Base-by-base conservation (phyloP, 1,140 invertebrate species). In the Trachymyrmex cornetzi region DNA sequence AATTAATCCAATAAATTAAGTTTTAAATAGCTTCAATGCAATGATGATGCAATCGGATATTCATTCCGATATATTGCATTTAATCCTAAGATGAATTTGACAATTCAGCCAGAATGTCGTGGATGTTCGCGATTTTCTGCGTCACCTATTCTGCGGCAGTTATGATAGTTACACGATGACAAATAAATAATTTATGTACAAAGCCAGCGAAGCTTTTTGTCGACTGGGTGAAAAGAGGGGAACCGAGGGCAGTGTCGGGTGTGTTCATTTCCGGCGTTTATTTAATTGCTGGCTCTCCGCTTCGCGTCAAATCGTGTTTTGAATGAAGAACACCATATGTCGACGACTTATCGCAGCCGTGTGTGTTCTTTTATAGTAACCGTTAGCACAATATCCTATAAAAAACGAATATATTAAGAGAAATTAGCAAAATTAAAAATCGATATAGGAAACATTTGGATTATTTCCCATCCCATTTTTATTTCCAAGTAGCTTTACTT, bases 151-250 rank as follows among this genome's bases (percentile, higher is more conserved):
- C 38, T 44, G 22, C 22, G 22, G 75, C 9, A 14, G 22, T 69
- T 69, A 38, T 24, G n/a, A 81, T 81, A 11, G 30, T 57, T 82
- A 82, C 38, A 44, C 24, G 38, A 82, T 72, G 34, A 59, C 34
- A 71, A 59, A 72, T 82, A 61, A 84, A 84, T 75, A 84, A 61
- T 61, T 84, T 84, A 84, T 84, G 80, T 84, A 84, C 80, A 84
- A 75, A 84, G 80, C 80, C 80, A 84, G 44, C 69, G 57, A 75
- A 84, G 80, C 19, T 84, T 75, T 63, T 84, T 72, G 16, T 84
- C 38, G 24, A 84, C n/a, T 48, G 67, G 16, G 4, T 82, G 9
- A 72, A 34, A 59, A 69, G 14, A 69, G n/a, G 55, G 61, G 67
- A 53, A 75, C 27, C 44, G 27, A 74, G 55, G 80, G 80, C 80